phyloP scores from a whole-genome alignment of 1,140 invertebrate genomes.

The Drosophila kurseongensis region DNA sequence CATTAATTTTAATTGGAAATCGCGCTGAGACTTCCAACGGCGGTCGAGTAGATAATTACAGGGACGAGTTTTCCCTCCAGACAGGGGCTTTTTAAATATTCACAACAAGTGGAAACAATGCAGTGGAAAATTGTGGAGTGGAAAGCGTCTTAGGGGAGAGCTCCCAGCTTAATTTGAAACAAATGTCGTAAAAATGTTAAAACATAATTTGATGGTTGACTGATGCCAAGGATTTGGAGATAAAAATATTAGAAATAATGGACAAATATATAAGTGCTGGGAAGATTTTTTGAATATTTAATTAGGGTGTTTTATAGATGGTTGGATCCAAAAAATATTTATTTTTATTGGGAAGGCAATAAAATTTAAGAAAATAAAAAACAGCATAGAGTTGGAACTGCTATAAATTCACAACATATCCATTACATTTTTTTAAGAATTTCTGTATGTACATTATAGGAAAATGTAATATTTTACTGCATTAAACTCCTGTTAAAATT shows the following conservation, averaged over 20 bases:
- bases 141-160: constrained; percentile 43
- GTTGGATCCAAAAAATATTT: neutral
- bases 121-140: neutral
- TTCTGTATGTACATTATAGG: no score
- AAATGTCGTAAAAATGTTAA: constrained; percentile 78
- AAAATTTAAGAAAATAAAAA: no score
- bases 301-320: constrained; percentile 13
- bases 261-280: neutral
- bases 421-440: no score
- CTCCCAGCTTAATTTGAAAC: constrained; percentile 74
- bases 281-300: constrained; percentile 37
- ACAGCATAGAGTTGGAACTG: no score
- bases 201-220: constrained; percentile 76
- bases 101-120: constrained; percentile 54
- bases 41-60: constrained; percentile 77
- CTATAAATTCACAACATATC: no score
- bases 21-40: constrained; percentile 62
- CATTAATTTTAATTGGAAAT: constrained; percentile 83
- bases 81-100: constrained; percentile 61
- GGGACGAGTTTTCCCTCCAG: constrained; percentile 35
- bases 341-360: no score
- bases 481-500: no score
- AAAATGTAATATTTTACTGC: no score
- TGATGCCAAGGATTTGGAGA: constrained; percentile 54
- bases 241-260: constrained; percentile 15